Conservation (phyloP, 2,113 vertebrate species). For the Alouatta palliata region DNA sequence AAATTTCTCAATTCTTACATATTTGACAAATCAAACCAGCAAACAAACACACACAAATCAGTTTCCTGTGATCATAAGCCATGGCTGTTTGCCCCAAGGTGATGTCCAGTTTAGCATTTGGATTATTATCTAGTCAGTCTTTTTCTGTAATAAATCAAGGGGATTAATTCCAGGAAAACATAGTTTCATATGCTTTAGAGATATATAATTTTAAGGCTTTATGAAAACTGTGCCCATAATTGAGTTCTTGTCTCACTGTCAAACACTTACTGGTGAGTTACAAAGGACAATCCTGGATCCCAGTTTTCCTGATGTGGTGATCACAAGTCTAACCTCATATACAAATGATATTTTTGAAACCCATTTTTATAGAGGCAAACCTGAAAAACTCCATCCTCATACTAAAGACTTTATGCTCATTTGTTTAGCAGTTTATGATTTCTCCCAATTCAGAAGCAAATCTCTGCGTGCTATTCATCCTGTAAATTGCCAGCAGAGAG, state of each 20-base stretch:
- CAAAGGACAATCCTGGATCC: not conserved
- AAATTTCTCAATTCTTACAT: not conserved
- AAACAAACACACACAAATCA: not conserved
- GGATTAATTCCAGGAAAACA: not conserved
- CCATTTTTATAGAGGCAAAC: not conserved
- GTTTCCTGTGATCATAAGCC: not conserved
- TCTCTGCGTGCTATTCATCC: not conserved
- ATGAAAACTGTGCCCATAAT: not conserved
- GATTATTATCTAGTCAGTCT: fast-evolving
- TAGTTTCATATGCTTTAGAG: not conserved
- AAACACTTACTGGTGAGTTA: not conserved
- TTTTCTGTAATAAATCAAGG: not conserved
- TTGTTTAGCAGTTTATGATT: not conserved
- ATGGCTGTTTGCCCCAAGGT: not conserved
- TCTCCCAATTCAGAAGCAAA: not conserved
- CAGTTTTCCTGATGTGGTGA: not conserved
- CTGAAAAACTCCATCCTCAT: not conserved
- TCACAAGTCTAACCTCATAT: not conserved
- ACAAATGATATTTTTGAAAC: not conserved
- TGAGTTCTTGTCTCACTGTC: not conserved
- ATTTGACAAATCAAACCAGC: not conserved
- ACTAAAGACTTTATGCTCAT: not conserved
- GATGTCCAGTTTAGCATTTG: not conserved
- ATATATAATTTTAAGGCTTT: not conserved
- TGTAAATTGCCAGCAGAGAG: not conserved